Percentiles rank a stretch among this genome's conserved stretches.
Conservation (phyloP, 2,888 invertebrate species). For the Glaucopsyche alexis region DNA sequence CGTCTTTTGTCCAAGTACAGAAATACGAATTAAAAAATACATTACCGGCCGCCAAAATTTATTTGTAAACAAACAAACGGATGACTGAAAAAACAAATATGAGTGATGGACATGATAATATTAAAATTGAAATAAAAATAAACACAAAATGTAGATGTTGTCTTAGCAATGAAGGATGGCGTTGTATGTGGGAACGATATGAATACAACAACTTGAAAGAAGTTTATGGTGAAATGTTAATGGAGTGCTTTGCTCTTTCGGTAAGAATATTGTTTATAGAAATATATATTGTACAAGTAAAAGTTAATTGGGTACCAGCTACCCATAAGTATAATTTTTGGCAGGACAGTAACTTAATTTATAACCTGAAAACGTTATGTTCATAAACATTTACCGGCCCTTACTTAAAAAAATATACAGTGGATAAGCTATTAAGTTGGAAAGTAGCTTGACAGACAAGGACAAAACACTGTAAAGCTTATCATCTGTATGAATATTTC, state of each 20-base stretch:
- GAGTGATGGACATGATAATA: not conserved
- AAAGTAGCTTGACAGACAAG: too few relatives aligned
- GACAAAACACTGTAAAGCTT: too few relatives aligned
- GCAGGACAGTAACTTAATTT: too few relatives aligned
- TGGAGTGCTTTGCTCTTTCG: conserved; percentile 55
- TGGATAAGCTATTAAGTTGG: too few relatives aligned
- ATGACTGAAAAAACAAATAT: not conserved
- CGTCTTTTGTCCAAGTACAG: too few relatives aligned
- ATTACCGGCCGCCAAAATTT: not conserved
- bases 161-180: conserved; percentile 53
- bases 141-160: conserved; percentile 56
- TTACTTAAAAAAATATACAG: too few relatives aligned
- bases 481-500: too few relatives aligned
- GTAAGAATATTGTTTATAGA: conserved; percentile 44
- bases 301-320: too few relatives aligned
- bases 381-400: too few relatives aligned
- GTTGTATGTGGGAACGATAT: conserved; percentile 55
- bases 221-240: conserved; percentile 59
- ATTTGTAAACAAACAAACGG: conserved; percentile 13
- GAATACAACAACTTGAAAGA: conserved; percentile 45
- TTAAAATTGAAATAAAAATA: not conserved
- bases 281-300: too few relatives aligned
- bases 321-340: too few relatives aligned
- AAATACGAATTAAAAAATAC: too few relatives aligned
- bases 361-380: not conserved